phyloP scores from a whole-genome alignment of 2,797 vertebrate species.

The Chloroceryle amazona region DNA sequence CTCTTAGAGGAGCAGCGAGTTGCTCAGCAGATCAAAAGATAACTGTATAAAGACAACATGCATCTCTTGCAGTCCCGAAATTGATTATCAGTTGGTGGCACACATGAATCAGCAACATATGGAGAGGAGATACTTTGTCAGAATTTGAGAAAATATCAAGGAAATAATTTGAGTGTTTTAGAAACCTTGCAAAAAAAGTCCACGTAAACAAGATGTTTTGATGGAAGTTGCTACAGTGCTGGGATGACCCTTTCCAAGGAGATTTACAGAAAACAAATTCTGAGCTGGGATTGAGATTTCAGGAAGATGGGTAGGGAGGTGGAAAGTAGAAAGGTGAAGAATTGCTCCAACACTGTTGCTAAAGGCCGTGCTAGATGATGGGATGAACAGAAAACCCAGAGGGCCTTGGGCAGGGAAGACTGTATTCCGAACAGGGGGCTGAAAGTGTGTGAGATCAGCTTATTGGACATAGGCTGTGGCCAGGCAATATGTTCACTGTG shows the following conservation, averaged over 20 bases:
- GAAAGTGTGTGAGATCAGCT: not conserved
- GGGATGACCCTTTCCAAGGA: not conserved
- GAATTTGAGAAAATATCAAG: not conserved
- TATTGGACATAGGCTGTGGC: not conserved
- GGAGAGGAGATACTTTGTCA: not conserved
- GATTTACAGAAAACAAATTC: not conserved
- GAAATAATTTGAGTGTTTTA: not conserved
- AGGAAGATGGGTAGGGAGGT: not conserved
- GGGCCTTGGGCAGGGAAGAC: not conserved
- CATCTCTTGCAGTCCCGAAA: not conserved
- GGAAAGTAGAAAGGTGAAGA: not conserved
- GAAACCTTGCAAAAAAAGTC: not conserved
- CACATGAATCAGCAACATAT: not conserved
- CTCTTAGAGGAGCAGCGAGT: not conserved
- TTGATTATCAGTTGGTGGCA: not conserved
- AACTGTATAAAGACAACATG: not conserved
- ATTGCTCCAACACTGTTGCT: not conserved
- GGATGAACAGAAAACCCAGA: not conserved
- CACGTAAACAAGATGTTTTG: not conserved
- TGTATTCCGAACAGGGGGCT: not conserved
- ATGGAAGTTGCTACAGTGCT: not conserved
- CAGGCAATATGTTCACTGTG: not conserved
- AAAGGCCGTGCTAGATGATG: not conserved
- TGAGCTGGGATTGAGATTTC: not conserved
- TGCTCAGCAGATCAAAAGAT: not conserved